Base-by-base conservation (phyloP, 2,113 vertebrate species). In the Ifrita kowaldi region DNA sequence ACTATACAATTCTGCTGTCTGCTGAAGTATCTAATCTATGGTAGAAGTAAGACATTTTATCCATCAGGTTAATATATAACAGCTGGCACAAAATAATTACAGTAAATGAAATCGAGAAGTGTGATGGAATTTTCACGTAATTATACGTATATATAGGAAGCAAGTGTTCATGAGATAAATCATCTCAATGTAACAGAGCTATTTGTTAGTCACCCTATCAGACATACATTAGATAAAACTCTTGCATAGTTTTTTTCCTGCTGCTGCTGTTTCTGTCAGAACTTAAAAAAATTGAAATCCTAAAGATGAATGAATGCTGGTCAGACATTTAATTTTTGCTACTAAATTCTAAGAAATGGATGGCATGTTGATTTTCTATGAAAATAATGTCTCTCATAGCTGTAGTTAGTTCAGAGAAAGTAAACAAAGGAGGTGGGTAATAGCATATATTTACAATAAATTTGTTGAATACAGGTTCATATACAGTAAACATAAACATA, bases 51-150 rank as follows among this genome's bases (percentile, higher is more conserved):
- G 55, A 62, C 60, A 77, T 64, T 94, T 77, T 81, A 63, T 68
- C 77, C 47, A 49, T 71, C 8, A 4, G 4, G 32, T 64, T 87
- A 91, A 93, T 73, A 44, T 49, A 63, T 37, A 93, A 63, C 84
- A 95, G 78, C 75, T 96, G 94, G 80, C 90, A 81, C 37, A 91
- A 95, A 95, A 89, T 80, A 89, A 73, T 93, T 81, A 33, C 44
- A 91, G 78, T 60, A 90, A 95, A 93, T 86, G 44, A 87, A 94
- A 93, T 44, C 0, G 1, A 86, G 68, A 90, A 73, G 33, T 52
- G 26, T 93, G 75, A 86, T 33, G 41, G 59, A 77, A 59, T 81
- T 88, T 93, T 91, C 20, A 52, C 60, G 23, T 78, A 21, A 41
- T 22, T 50, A 22, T 68, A 23, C 23, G n/a, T 50, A 41, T 14